Evolutionary conservation across 2,797 vertebrate genomes (phyloP).

Genomic region (Potorous gilbertii): DNA sequence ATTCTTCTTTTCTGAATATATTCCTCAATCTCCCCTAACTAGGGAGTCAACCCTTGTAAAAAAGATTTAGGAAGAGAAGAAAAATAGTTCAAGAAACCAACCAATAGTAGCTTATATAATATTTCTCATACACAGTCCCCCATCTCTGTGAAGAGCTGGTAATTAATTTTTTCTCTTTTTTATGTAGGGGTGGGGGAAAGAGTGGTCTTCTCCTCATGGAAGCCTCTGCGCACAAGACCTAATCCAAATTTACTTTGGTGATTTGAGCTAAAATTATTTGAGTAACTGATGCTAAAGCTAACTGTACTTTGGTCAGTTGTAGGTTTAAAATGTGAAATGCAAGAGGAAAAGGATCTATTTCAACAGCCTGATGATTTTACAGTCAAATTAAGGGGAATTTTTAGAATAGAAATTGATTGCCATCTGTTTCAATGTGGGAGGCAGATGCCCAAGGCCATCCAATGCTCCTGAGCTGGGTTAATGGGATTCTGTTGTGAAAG

Average conservation of each 20-base stretch:
- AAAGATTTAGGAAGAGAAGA: background rate
- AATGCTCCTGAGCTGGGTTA: background rate
- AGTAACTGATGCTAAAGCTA: background rate
- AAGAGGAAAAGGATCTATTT: background rate
- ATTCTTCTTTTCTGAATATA: background rate
- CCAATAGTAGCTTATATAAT: background rate
- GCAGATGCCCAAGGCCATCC: background rate
- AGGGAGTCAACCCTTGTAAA: background rate
- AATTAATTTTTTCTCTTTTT: background rate
- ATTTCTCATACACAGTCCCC: background rate
- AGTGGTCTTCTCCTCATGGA: background rate
- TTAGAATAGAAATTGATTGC: background rate
- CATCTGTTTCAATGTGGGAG: background rate
- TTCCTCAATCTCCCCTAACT: background rate
- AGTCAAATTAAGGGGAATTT: background rate
- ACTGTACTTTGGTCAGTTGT: background rate
- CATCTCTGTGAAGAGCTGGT: background rate
- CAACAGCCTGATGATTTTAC: background rate
- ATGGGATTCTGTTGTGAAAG: background rate
- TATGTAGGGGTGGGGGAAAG: background rate
- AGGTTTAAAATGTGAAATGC: background rate
- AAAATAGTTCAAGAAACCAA: background rate
- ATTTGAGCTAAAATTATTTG: background rate
- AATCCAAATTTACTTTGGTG: background rate
- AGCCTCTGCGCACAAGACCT: background rate